phyloP scores from a whole-genome alignment of 1,140 invertebrate genomes.

The Drosophila littoralis region DNA sequence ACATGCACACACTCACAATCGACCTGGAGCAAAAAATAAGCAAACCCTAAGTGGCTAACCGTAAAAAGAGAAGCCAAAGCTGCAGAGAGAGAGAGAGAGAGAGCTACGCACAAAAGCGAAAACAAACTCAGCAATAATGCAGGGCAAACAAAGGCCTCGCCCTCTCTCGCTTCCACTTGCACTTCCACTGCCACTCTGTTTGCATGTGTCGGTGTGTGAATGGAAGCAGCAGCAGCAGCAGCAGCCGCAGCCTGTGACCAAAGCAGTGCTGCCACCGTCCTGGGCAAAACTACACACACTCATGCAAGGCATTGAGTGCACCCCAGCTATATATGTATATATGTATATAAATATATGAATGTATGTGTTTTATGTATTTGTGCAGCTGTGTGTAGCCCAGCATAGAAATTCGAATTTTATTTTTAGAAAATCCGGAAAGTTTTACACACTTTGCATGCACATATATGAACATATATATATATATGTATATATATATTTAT shows the following conservation, averaged over 20 bases:
- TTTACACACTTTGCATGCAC: conserved; percentile 49
- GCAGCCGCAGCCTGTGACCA: conserved; percentile 4
- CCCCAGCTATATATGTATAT: conserved; percentile 5
- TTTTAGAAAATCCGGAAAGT: conserved; percentile 71
- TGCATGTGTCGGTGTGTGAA: conserved; percentile 35
- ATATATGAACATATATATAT: conserved; percentile 3
- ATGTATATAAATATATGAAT: neutral
- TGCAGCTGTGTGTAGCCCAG: conserved; percentile 22
- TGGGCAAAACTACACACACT: conserved; percentile 3
- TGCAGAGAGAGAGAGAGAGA: conserved; percentile 23
- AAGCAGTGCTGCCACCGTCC: conserved; percentile 27
- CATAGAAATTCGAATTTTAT: conserved; percentile 72
- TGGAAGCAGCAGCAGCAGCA: conserved; percentile 31
- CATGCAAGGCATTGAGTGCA: conserved; percentile 23
- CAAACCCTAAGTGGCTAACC: conserved; percentile 42
- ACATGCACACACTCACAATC: conserved; percentile 6
- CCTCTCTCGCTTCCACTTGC: neutral
- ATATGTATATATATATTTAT: conserved; percentile 14
- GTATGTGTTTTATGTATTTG: conserved; percentile 21
- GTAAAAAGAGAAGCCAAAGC: conserved; percentile 25
- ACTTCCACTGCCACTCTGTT: neutral
- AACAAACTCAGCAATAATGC: conserved; percentile 35
- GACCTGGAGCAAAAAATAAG: conserved; percentile 6
- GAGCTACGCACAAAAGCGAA: conserved; percentile 29
- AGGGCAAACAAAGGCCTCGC: conserved; percentile 39